Evolutionary conservation across 2,888 invertebrate species (phyloP), one percentile per base, ranked within the genome.

Genomic region (Strigamia crassipes): DNA sequence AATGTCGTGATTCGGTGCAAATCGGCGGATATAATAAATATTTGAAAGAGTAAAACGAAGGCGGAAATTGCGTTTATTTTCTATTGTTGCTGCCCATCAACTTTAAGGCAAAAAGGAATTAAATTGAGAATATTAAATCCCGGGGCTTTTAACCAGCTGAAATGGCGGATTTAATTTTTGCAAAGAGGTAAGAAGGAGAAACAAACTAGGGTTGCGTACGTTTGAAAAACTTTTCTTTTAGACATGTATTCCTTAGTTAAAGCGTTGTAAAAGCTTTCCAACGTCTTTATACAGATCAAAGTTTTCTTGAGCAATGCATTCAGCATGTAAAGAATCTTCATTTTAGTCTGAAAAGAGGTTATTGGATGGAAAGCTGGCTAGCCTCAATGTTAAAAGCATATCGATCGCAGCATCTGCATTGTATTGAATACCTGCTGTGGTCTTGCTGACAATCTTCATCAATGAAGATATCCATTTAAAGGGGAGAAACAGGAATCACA

Each of bases 231-330:
- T 61, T 61, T 61, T 61, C 61, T 61, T 61, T 61, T 23, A 61
- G 61, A 61, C 61, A 61, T 61, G 61, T 61, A 61, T 61, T 21
- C 61, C 61, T 61, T 61, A 61, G 61, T 61, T 61, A 61, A 61
- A 61, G 61, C n/a, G 21, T 61, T 61, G 61, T 61, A 61, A 61
- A 61, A 61, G 61, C 61, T 61, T 61, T 61, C 61, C 61, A 61
- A 61, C 61, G 21, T 61, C 21, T 61, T 61, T 61, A 61, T 23
- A 61, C 61, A 61, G 61, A 61, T 61, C 61, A 61, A 61, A 61
- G 61, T 61, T 61, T 61, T 61, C 61, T 61, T 61, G 61, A 61
- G 61, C 61, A 61, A 61, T 61, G 61, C 61, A 61, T 61, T 61
- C 61, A 61, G 61, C 61, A 61, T 61, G 61, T 61, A 61, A 61